Conservation (phyloP, 2,888 invertebrate species). For the Pollenia amentaria region DNA sequence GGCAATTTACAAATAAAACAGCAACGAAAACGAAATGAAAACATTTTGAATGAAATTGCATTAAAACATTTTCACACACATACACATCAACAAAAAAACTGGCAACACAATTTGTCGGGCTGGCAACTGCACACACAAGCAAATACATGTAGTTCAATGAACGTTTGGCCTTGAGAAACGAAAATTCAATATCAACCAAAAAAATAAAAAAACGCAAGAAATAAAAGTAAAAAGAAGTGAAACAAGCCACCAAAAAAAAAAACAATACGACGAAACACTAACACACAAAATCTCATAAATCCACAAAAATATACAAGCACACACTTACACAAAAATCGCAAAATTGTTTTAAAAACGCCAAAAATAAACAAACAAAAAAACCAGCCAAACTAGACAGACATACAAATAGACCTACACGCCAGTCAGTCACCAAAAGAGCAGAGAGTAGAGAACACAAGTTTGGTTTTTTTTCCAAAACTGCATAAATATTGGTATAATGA, state of each 20-base stretch:
- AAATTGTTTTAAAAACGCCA: conserved; percentile 31
- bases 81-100: conserved; percentile 18
- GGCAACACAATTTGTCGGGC: conserved; percentile 44
- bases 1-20: conserved; percentile 39
- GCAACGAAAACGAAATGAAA: conserved; percentile 63
- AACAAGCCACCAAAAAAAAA: conserved; percentile 57
- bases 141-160: conserved; percentile 73
- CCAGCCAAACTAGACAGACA: conserved; percentile 62
- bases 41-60: conserved; percentile 71
- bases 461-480: conserved; percentile 49
- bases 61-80: conserved; percentile 43
- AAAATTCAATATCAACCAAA: conserved; percentile 77
- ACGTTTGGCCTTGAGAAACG: conserved; percentile 78
- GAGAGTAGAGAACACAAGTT: conserved; percentile 9
- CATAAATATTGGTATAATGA: conserved; percentile 74
- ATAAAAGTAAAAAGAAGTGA: conserved; percentile 54
- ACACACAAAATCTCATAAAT: conserved; percentile 70
- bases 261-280: conserved; percentile 56
- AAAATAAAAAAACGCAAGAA: conserved; percentile 51
- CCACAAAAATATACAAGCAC: conserved; percentile 59
- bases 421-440: conserved; percentile 25
- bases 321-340: conserved; percentile 52
- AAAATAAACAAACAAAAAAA: conserved; percentile 61
- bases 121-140: conserved; percentile 18
- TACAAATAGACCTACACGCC: conserved; percentile 52